A percentile compares a stretch with the other conserved stretches of the same genome.
Conservation (phyloP, 2,113 vertebrate genomes). For the Elachura formosa region DNA sequence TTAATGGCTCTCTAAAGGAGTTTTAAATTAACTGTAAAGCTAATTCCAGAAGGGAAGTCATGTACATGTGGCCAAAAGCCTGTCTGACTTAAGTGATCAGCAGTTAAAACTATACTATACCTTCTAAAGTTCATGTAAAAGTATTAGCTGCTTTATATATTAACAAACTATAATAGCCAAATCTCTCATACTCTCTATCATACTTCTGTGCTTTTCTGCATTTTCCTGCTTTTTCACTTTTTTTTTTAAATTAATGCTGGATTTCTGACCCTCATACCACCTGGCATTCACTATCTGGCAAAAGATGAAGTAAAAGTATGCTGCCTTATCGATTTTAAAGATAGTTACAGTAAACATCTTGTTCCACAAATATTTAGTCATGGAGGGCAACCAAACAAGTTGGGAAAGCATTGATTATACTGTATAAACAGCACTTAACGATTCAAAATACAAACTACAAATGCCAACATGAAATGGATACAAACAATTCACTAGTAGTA, state of each 20-base stretch:
- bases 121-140: conserved; percentile 50
- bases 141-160: conserved; percentile 33
- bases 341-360: conserved; percentile 62
- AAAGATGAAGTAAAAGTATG: conserved; percentile 60
- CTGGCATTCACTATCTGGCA: conserved; percentile 54
- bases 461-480: conserved; percentile 63
- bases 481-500: conserved; percentile 66
- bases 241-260: not conserved
- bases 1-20: conserved; percentile 25
- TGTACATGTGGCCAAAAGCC: not conserved
- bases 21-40: conserved; percentile 49
- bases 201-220: conserved; percentile 38
- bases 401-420: conserved; percentile 64
- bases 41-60: conserved; percentile 40
- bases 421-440: conserved; percentile 63
- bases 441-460: conserved; percentile 70
- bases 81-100: not conserved
- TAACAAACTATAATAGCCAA: conserved; percentile 50
- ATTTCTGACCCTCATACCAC: conserved; percentile 43
- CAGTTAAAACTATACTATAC: conserved; percentile 40
- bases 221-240: not conserved
- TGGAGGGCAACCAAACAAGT: conserved; percentile 61
- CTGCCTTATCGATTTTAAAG: conserved; percentile 56
- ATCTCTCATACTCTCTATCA: conserved; percentile 9
- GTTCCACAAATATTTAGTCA: conserved; percentile 70